Percentiles rank a stretch among this genome's conserved stretches.
phyloP scores from a whole-genome alignment of 2,888 invertebrate genomes.

The Andrena chrysosceles region DNA sequence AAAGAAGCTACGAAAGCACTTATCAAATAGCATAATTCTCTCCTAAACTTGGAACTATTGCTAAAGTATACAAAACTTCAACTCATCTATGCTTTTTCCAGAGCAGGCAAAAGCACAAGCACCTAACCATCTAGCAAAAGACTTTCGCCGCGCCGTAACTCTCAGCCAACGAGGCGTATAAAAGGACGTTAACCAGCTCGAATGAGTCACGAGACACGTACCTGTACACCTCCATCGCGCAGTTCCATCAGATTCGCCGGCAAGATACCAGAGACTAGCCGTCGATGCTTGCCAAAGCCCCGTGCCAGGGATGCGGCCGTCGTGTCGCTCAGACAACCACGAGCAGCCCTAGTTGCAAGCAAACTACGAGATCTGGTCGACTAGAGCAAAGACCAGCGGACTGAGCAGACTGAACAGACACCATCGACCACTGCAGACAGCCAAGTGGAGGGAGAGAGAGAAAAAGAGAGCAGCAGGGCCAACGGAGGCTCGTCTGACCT shows the following conservation, averaged over 20 bases:
- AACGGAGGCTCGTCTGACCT: constrained; percentile 62
- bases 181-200: background rate
- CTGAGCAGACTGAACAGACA: background rate
- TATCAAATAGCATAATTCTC: too few species aligned
- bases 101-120: background rate
- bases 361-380: background rate
- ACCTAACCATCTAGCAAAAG: background rate
- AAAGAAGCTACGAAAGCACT: too few species aligned
- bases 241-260: constrained; percentile 31
- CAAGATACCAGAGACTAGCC: background rate
- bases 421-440: background rate
- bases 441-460: background rate
- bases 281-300: background rate
- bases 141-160: background rate
- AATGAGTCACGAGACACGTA: constrained; percentile 35
- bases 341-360: background rate
- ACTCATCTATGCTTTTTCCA: background rate
- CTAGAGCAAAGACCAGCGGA: background rate
- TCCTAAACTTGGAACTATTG: too few species aligned
- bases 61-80: background rate
- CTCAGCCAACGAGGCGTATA: background rate
- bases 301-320: too few species aligned
- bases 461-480: background rate
- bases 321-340: too few species aligned
- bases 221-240: constrained; percentile 51